Evolutionary conservation across 2,797 vertebrate species (phyloP).

Genomic region (Caiman crocodilus): DNA sequence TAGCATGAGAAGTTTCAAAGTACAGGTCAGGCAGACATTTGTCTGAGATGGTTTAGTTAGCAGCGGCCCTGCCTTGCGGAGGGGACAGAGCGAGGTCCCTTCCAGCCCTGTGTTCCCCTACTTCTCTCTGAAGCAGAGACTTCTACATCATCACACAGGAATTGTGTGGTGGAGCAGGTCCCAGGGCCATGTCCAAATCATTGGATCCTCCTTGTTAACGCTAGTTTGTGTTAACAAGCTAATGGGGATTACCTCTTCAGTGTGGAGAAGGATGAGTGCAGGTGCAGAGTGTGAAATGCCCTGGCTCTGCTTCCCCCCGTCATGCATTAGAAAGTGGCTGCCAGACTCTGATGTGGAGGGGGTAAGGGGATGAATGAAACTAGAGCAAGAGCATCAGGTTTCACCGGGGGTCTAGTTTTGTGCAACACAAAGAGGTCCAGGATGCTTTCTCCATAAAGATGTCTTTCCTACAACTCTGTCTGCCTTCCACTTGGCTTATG

Average conservation of each 20-base stretch:
- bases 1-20: too few relatives aligned
- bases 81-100: too few relatives aligned
- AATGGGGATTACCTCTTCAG: background rate
- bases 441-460: background rate
- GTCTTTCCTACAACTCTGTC: background rate
- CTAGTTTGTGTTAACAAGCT: background rate
- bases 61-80: too few relatives aligned
- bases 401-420: background rate
- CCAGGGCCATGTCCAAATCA: constrained; percentile 8
- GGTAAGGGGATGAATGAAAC: too few relatives aligned
- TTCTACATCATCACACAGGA: constrained; percentile 17
- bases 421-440: background rate
- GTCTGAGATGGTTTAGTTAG: too few relatives aligned
- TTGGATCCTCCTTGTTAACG: constrained; percentile 23
- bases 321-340: background rate
- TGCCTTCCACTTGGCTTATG: background rate
- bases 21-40: too few relatives aligned
- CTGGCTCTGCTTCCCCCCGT: background rate
- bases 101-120: background rate
- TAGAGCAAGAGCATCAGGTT: background rate
- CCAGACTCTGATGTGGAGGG: too few relatives aligned
- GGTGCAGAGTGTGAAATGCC: background rate
- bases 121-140: constrained; percentile 37
- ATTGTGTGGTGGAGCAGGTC: constrained; percentile 5
- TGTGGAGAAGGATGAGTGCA: background rate